Percentiles rank a stretch among this genome's conserved stretches.
Conservation (phyloP, 1,140 invertebrate genomes). For the Teleopsis dalmanni region DNA sequence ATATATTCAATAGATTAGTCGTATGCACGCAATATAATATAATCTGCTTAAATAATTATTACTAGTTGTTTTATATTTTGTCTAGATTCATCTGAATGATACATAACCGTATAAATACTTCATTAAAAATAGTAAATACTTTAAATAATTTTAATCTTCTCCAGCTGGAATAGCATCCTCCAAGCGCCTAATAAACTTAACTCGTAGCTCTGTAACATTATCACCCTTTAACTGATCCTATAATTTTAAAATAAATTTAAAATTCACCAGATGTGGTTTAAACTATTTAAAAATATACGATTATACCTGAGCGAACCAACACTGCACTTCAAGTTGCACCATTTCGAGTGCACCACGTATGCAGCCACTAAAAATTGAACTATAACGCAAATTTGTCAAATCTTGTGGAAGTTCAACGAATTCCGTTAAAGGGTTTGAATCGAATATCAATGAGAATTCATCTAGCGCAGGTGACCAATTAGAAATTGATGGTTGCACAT, state of each 20-base stretch:
- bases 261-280: not conserved
- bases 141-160: constrained; percentile 88
- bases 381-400: constrained; percentile 80
- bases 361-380: constrained; percentile 88
- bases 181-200: constrained; percentile 91
- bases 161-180: constrained; percentile 97
- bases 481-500: constrained; percentile 80
- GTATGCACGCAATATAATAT: too few species aligned
- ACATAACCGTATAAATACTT: too few species aligned
- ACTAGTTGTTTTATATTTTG: too few species aligned
- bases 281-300: not conserved
- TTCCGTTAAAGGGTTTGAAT: constrained; percentile 94
- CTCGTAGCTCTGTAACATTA: constrained; percentile 83
- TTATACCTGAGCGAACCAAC: constrained; percentile 64
- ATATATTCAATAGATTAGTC: too few species aligned
- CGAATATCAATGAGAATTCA: constrained; percentile 94
- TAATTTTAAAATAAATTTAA: not conserved
- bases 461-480: constrained; percentile 92
- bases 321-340: constrained; percentile 77
- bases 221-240: constrained; percentile 96
- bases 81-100: too few species aligned
- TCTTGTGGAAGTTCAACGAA: constrained; percentile 97
- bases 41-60: too few species aligned
- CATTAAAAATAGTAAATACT: too few species aligned
- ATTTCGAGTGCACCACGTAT: constrained; percentile 94